Conservation (phyloP, 2,113 vertebrate genomes). For the Zootoca vivipara region DNA sequence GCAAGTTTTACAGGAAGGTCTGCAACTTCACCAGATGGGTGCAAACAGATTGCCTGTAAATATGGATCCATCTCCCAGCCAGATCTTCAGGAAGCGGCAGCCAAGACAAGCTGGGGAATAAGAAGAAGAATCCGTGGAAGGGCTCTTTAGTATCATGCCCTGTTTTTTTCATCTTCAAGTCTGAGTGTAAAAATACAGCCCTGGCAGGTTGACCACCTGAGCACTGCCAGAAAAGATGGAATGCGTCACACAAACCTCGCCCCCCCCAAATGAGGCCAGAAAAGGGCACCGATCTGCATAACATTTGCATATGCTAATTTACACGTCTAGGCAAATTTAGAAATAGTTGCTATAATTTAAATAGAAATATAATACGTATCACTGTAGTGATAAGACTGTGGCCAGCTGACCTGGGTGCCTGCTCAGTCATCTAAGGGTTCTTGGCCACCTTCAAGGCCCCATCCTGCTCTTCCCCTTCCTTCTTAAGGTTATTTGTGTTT, state of each 20-base stretch:
- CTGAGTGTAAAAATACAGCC: not conserved
- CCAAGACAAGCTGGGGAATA: constrained; percentile 1
- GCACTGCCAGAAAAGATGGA: not conserved
- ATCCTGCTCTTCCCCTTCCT: too few species aligned
- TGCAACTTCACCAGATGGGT: constrained; percentile 31
- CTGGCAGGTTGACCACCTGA: not conserved
- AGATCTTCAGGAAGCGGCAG: constrained; percentile 22
- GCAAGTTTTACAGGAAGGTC: constrained; percentile 19
- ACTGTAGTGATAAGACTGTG: too few species aligned
- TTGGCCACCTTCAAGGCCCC: too few species aligned
- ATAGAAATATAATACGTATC: not conserved
- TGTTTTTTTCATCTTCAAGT: not conserved
- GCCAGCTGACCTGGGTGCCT: too few species aligned
- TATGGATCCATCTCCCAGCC: constrained; percentile 34
- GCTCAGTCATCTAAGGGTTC: too few species aligned
- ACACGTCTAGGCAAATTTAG: not conserved
- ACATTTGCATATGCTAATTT: not conserved
- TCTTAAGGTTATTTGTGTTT: too few species aligned
- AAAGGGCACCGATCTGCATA: not conserved
- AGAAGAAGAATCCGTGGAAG: constrained; percentile 2
- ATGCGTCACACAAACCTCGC: not conserved
- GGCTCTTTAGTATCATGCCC: not conserved
- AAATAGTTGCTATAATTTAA: not conserved
- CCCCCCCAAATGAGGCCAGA: not conserved
- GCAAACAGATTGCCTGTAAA: constrained; percentile 42